Evolutionary conservation across 2,113 vertebrate genomes (phyloP).

Genomic region (Sylvilagus bachmani): DNA sequence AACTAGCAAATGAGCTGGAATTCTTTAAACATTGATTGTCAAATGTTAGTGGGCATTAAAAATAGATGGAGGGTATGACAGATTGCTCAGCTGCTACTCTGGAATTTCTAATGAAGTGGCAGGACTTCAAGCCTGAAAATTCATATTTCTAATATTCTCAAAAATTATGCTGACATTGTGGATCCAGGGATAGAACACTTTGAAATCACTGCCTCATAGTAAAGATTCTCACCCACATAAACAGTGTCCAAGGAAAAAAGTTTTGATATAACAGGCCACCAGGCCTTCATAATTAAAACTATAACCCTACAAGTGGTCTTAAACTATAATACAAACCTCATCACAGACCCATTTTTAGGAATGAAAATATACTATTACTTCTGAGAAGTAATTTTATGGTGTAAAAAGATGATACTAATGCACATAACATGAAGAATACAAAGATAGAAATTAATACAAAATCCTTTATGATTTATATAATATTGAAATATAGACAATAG

Average conservation of each 20-base stretch:
- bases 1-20: background rate
- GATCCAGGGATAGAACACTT: background rate
- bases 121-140: background rate
- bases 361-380: background rate
- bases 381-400: background rate
- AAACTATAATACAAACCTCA: background rate
- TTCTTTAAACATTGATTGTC: background rate
- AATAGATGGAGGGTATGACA: background rate
- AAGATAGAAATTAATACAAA: background rate
- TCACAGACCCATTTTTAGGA: background rate
- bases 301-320: background rate
- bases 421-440: background rate
- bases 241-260: background rate
- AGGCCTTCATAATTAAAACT: background rate
- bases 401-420: background rate
- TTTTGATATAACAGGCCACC: background rate
- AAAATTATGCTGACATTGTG: background rate
- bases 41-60: background rate
- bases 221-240: background rate
- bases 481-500: slow-evolving; percentile 9
- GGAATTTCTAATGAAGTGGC: background rate
- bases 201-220: background rate
- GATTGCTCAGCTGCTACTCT: background rate
- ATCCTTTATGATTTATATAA: background rate
- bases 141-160: background rate